These are phyloP conservation scores for Gerris buenoi DNA, from an alignment of 1,140 invertebrate species.

Conservation along the genomic window DNA sequence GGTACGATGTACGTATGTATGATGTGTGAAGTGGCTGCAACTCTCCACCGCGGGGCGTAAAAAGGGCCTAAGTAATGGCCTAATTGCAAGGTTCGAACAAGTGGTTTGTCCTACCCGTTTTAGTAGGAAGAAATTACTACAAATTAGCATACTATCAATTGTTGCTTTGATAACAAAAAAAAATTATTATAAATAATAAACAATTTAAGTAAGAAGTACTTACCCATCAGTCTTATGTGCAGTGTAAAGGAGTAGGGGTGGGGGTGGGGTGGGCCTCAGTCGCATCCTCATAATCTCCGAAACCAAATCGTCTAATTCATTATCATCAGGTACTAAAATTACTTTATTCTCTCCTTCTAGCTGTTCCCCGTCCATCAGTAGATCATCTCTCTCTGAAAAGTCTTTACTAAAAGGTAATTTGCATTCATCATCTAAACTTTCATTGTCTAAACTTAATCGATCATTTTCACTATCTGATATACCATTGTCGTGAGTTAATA, in stretches of 20 bases:
- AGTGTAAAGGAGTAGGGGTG: conserved; percentile 20
- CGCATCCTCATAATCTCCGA: conserved; percentile 16
- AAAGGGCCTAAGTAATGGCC: no score
- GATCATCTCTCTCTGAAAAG: not conserved
- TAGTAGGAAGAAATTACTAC: no score
- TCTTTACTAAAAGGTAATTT: no score
- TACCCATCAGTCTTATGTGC: conserved; percentile 19
- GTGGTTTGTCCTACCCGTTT: no score
- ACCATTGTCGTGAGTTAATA: not conserved
- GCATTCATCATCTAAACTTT: not conserved
- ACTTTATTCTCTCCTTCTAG: not conserved
- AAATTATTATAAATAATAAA: no score
- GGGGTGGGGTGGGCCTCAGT: conserved; percentile 17
- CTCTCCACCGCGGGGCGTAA: no score
- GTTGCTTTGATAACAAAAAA: no score
- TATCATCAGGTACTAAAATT: conserved; percentile 9
- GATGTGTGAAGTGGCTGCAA: no score
- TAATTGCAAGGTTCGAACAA: no score
- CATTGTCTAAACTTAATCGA: not conserved
- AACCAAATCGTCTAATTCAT: conserved; percentile 16
- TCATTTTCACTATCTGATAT: not conserved
- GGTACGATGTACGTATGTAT: no score
- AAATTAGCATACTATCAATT: no score
- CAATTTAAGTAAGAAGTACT: no score
- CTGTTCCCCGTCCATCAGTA: not conserved